Conservation (phyloP, 2,888 invertebrate species). For the Eurytoma californica region DNA sequence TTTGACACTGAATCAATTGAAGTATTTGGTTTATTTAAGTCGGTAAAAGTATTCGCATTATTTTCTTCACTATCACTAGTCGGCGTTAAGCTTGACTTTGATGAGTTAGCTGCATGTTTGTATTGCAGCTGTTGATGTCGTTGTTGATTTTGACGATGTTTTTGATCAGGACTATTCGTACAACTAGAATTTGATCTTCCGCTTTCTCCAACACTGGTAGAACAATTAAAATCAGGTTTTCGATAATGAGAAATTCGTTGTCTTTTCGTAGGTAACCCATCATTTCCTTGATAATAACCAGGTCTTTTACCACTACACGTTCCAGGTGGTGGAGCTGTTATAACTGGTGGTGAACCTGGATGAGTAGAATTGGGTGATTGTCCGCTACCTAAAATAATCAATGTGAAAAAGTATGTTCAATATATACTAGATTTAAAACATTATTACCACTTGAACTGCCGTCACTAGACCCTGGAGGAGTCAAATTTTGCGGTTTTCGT, state of each 20-base stretch:
- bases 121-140: constrained; percentile 3
- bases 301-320: constrained; percentile 80
- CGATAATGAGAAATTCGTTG: constrained; percentile 91
- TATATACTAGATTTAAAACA: constrained; percentile 15
- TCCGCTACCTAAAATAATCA: constrained; percentile 76
- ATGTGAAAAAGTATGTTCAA: not conserved
- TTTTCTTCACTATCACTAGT: constrained; percentile 66
- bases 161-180: constrained; percentile 61
- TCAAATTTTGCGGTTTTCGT: constrained; percentile 93
- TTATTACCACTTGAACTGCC: constrained; percentile 80
- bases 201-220: constrained; percentile 58
- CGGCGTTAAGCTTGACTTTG: constrained; percentile 64
- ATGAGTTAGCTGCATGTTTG: constrained; percentile 33
- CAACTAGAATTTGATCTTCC: constrained; percentile 53
- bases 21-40: constrained; percentile 17
- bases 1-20: constrained; percentile 5
- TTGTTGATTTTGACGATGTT: constrained; percentile 47
- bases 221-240: constrained; percentile 76
- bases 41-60: not conserved
- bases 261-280: constrained; percentile 83
- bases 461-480: constrained; percentile 91
- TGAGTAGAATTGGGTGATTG: constrained; percentile 87
- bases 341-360: constrained; percentile 83
- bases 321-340: constrained; percentile 73
- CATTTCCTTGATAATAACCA: constrained; percentile 79